Base-by-base conservation (phyloP, 2,113 vertebrate species). In the Furnarius figulus region DNA sequence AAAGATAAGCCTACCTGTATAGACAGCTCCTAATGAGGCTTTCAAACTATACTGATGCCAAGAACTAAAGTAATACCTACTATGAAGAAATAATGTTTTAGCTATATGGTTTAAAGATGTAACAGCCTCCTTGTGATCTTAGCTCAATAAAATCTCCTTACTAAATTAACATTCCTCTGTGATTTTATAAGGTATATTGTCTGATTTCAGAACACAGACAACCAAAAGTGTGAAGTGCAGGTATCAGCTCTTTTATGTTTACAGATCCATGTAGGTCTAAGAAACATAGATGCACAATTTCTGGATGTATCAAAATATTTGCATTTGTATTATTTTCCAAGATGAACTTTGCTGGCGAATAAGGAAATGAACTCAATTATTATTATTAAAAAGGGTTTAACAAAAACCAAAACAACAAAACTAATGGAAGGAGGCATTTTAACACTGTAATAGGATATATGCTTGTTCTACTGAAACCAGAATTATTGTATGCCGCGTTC, bases 1-100 rank as follows among this genome's bases (percentile, higher is more conserved):
- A 85, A 83, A 80, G 28, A 70, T 37, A 79, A 80, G 5, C 47
- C 23, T 87, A 56, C 72, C 28, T 73, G 39, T 42, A 53, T 61
- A 28, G 89, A 68, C 16, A 68, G 12, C 9, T 95, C 21, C 55
- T 94, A 87, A 80, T 84, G 50, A 86, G 47, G 55, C 66, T 75
- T 93, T 93, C 58, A 70, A 86, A 56, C 30, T 63, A 83, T 62
- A 91, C 21, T 92, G 76, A 87, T 89, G 16, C 3, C 40, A 58
- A 83, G n/a, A 94, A 79, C 14, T 33, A 27, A 89, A 90, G 4
- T n/a, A 70, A 52, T 50, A 62, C 40, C 14, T 6, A 2, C 66
- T 80, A 35, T 35, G 50, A 70, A 73, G 22, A 40, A 49, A 53
- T 46, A 72, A 87, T 31, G 18, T 18, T 96, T 74, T 55, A 80